Percentiles rank a stretch among this genome's conserved stretches.
phyloP scores from a whole-genome alignment of 2,113 vertebrate genomes.

The Raphicerus campestris region DNA sequence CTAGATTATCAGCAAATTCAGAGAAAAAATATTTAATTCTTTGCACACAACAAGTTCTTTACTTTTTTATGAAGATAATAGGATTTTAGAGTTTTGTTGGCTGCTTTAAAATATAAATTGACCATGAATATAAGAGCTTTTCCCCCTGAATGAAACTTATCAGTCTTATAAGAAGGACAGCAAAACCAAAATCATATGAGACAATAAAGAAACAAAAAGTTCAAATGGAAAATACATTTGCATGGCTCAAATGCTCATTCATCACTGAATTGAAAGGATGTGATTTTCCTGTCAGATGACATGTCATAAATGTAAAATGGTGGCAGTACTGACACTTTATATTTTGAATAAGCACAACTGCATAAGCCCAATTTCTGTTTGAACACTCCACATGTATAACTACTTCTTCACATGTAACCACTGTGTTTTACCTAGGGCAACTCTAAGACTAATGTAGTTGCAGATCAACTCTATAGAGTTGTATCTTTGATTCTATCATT shows the following conservation, averaged over 20 bases:
- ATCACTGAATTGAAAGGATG: slow-evolving; percentile 51
- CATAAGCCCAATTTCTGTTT: slow-evolving; percentile 28
- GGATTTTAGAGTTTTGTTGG: slow-evolving; percentile 14
- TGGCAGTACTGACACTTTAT: slow-evolving; percentile 19
- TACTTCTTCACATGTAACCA: neutral
- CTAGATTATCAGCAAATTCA: neutral
- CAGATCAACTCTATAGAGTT: neutral
- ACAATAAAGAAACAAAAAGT: slow-evolving; percentile 52
- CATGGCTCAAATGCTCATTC: slow-evolving; percentile 47
- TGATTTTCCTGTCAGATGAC: slow-evolving; percentile 66
- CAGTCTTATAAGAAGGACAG: neutral
- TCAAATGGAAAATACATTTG: slow-evolving; percentile 66
- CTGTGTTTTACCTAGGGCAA: neutral
- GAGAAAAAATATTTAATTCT: neutral
- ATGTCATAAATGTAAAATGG: slow-evolving; percentile 56
- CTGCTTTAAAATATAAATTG: slow-evolving; percentile 34
- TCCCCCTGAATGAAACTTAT: neutral
- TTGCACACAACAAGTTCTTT: neutral
- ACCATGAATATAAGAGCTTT: neutral
- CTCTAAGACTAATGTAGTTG: neutral
- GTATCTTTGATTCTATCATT: neutral
- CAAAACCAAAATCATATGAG: slow-evolving; percentile 46
- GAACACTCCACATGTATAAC: neutral
- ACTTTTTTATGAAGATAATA: slow-evolving; percentile 25
- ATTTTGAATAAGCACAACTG: slow-evolving; percentile 42